Conservation (phyloP, 2,888 invertebrate species). For the Melangyna quadrimaculata region DNA sequence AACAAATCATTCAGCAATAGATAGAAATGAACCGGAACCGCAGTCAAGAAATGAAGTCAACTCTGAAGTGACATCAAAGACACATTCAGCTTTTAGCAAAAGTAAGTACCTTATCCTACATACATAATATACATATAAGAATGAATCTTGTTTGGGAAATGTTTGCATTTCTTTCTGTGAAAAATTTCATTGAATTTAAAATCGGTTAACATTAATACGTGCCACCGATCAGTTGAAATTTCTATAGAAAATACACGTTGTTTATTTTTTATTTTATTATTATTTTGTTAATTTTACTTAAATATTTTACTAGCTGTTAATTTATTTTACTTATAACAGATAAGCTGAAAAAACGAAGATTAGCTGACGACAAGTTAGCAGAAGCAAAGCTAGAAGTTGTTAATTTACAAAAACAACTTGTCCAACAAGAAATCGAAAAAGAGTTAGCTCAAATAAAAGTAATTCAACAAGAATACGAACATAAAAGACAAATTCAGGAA, state of each 20-base stretch:
- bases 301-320: neutral
- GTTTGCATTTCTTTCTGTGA: too few species aligned
- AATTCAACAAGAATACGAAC: neutral
- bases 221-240: too few species aligned
- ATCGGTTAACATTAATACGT: too few species aligned
- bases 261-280: too few species aligned
- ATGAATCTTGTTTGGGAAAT: too few species aligned
- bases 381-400: neutral
- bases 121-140: too few species aligned
- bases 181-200: too few species aligned
- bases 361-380: neutral
- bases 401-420: neutral
- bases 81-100: neutral
- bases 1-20: neutral
- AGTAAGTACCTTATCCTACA: too few species aligned
- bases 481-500: neutral
- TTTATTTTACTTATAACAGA: neutral
- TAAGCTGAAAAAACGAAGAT: neutral
- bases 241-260: too few species aligned
- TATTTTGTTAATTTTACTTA: too few species aligned
- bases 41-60: neutral
- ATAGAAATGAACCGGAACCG: neutral
- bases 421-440: neutral
- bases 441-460: neutral
- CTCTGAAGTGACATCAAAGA: too few species aligned